Base-by-base conservation (phyloP, 2,113 vertebrate species). In the Nannobrachium achirus region DNA sequence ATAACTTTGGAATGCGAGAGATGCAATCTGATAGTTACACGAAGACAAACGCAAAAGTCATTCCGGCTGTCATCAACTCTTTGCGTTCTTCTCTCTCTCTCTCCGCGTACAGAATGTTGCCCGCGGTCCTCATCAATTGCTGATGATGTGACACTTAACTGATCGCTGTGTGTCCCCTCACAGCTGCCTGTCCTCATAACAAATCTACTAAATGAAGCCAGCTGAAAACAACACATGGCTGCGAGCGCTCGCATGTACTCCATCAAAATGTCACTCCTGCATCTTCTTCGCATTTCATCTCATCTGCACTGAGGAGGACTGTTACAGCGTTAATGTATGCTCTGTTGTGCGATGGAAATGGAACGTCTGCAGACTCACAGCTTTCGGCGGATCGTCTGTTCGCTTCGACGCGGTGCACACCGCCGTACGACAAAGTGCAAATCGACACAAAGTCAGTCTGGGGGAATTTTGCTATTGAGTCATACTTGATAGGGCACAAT, bases 91-190 rank as follows among this genome's bases (percentile, higher is more conserved):
- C 25, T 33, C 25, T 33, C 25, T 5, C 3, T 44, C 38, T 18
- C 51, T 69, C 44, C 38, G 70, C 3, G 9, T 71, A 64, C 61
- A 71, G 69, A 33, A 50, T 18, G 42, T 58, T 41, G 15, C 39
- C n/a, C 10, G 38, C 61, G 69, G 50, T 57, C 65, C 57, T 67
- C 19, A 66, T 69, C 56, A 50, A 44, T 53, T 39, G 69, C 42
- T 46, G 46, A 48, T 16, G 65, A 61, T 78, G 81, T 85, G 80
- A 80, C 25, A 19, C 66, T 41, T 71, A 65, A 79, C 60, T 57
- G 69, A 86, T 77, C 18, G 69, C 72, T 57, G 69, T 73, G 50
- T 4, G 56, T 79, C 56, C 56, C 48, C 75, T 59, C 68, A 11
- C 71, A 74, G 81, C 63, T 41, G 76, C 70, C 62, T 53, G 19